Evolutionary conservation across 2,113 vertebrate species (phyloP).

Genomic region (Elephantulus edwardii): DNA sequence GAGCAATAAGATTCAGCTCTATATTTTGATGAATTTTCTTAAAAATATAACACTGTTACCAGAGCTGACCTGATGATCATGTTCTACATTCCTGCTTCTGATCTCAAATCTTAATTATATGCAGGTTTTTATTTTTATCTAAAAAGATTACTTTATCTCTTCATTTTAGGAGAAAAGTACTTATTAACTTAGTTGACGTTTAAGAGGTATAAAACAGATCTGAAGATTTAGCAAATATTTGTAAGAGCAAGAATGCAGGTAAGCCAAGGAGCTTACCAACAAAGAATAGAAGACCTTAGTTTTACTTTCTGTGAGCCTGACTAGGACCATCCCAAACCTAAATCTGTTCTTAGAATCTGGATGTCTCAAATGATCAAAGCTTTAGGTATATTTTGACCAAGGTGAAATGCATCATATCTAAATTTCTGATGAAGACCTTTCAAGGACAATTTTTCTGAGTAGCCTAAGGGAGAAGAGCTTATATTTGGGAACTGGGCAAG

Average conservation of each 20-base stretch:
- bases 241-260: constrained; percentile 32
- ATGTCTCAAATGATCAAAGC: neutral
- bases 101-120: neutral
- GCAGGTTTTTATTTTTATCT: constrained; percentile 11
- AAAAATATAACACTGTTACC: neutral
- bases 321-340: neutral
- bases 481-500: constrained; percentile 18
- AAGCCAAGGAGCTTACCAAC: neutral
- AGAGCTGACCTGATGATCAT: neutral
- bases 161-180: neutral
- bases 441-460: neutral
- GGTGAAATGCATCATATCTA: neutral
- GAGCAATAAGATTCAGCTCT: neutral
- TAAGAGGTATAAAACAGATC: neutral
- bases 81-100: neutral
- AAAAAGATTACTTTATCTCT: neutral
- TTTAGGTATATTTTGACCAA: neutral
- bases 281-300: neutral
- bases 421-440: neutral
- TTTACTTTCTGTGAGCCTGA: constrained; percentile 16
- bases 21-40: constrained; percentile 17
- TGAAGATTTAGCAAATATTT: constrained; percentile 18
- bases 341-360: constrained; percentile 26
- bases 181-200: neutral
- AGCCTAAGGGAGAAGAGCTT: neutral